Evolutionary conservation across 2,113 vertebrate genomes (phyloP).

Genomic region (Siniperca chuatsi): DNA sequence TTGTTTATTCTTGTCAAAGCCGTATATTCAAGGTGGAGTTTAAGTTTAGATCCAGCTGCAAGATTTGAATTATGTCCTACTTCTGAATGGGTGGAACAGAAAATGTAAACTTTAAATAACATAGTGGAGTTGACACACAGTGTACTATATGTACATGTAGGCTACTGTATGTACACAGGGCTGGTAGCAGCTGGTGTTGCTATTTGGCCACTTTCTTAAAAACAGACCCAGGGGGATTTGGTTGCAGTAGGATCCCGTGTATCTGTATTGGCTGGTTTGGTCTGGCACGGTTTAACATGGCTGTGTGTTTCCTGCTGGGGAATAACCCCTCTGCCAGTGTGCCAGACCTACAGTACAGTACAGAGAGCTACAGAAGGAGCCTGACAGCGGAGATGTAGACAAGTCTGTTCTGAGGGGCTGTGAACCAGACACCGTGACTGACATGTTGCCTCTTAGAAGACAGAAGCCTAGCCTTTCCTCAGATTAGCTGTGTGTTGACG

Average conservation of each 20-base stretch:
- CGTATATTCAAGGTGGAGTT: slow-evolving; percentile 21
- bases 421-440: slow-evolving; percentile 71
- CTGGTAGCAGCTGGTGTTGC: slow-evolving; percentile 59
- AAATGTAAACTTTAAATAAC: slow-evolving; percentile 57
- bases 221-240: slow-evolving; percentile 52
- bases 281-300: slow-evolving; percentile 38
- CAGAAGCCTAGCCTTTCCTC: slow-evolving; percentile 50
- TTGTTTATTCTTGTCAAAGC: slow-evolving; percentile 46
- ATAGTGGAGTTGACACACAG: slow-evolving; percentile 9
- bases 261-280: slow-evolving; percentile 57
- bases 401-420: slow-evolving; percentile 36
- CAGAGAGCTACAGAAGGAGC: slow-evolving; percentile 30
- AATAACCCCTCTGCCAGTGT: slow-evolving; percentile 37
- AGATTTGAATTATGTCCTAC: slow-evolving; percentile 28
- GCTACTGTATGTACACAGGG: slow-evolving; percentile 35
- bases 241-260: slow-evolving; percentile 65
- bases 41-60: slow-evolving; percentile 27
- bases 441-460: slow-evolving; percentile 57
- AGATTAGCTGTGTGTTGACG: slow-evolving; percentile 58
- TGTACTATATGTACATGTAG: background rate
- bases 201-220: slow-evolving; percentile 51
- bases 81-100: slow-evolving; percentile 24
- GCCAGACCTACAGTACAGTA: slow-evolving; percentile 45
- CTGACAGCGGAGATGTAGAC: slow-evolving; percentile 47
- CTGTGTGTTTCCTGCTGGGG: slow-evolving; percentile 61